Percentiles rank a stretch among this genome's conserved stretches.
phyloP scores from a whole-genome alignment of 2,113 vertebrate genomes.

The Strigops habroptila region DNA sequence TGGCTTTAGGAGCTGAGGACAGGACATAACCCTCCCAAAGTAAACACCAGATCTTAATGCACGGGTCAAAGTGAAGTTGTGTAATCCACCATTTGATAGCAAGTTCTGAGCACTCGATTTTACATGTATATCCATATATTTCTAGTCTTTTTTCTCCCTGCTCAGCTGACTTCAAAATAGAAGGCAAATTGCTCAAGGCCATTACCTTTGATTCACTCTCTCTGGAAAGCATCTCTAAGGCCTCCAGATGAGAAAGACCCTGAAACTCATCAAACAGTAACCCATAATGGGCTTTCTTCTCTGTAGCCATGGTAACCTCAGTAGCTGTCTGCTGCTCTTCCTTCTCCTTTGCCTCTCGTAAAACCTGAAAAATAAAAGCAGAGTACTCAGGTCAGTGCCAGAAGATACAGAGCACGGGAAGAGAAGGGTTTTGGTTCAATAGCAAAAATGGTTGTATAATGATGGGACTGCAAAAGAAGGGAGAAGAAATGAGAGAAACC shows the following conservation, averaged over 20 bases:
- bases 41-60: neutral
- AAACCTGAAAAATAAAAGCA: slow-evolving; percentile 78
- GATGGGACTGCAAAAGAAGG: neutral
- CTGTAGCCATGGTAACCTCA: slow-evolving; percentile 70
- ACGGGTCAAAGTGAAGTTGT: neutral
- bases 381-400: neutral
- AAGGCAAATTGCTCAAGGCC: slow-evolving; percentile 45
- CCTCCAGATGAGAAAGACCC: slow-evolving; percentile 94
- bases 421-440: neutral
- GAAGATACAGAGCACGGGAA: neutral
- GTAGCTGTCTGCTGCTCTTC: slow-evolving; percentile 83
- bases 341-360: slow-evolving; percentile 92
- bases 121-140: slow-evolving; percentile 1
- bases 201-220: slow-evolving; percentile 95
- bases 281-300: slow-evolving; percentile 92
- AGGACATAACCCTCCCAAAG: neutral
- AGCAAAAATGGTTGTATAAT: neutral
- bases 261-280: slow-evolving; percentile 97
- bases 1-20: neutral
- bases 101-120: neutral
- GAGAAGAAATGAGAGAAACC: neutral
- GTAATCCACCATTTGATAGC: neutral
- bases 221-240: slow-evolving; percentile 93
- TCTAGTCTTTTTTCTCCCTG: neutral
- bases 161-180: slow-evolving; percentile 39